phyloP scores from a whole-genome alignment of 2,888 invertebrate species.

The Copidosoma aretas region DNA sequence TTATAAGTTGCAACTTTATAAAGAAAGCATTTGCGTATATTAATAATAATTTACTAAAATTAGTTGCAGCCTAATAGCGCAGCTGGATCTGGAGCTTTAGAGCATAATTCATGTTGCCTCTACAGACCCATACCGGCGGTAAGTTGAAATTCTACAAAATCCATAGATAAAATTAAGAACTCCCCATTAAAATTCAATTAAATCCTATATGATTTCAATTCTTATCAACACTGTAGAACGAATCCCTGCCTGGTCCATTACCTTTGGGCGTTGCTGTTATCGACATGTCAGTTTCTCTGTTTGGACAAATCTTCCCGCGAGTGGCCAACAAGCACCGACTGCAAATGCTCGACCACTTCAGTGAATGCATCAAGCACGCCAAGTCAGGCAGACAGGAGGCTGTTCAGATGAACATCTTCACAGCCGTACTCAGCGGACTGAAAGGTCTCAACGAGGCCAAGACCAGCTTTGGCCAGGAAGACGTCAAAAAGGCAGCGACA shows the following conservation, averaged over 20 bases:
- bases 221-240: constrained; percentile 60
- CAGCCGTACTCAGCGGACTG: constrained; percentile 87
- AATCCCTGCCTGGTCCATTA: constrained; percentile 76
- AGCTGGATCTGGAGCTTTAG: constrained; percentile 93
- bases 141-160: constrained; percentile 49
- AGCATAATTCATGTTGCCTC: constrained; percentile 93
- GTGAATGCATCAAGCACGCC: constrained; percentile 91
- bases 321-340: constrained; percentile 95
- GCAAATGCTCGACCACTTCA: constrained; percentile 97
- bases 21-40: background rate
- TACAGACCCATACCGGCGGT: constrained; percentile 74
- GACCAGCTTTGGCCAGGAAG: constrained; percentile 84
- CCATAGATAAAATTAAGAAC: background rate
- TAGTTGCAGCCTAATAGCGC: constrained; percentile 91
- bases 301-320: constrained; percentile 92
- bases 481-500: constrained; percentile 84
- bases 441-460: constrained; percentile 88
- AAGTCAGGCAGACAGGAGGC: constrained; percentile 94
- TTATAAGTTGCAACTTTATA: constrained; percentile 18
- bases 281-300: constrained; percentile 90
- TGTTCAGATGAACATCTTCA: constrained; percentile 94
- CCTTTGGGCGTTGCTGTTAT: constrained; percentile 96
- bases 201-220: no score
- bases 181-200: no score
- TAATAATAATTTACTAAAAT: constrained; percentile 9